Base-by-base conservation (phyloP, 2,113 vertebrate genomes). In the Odocoileus virginianus region DNA sequence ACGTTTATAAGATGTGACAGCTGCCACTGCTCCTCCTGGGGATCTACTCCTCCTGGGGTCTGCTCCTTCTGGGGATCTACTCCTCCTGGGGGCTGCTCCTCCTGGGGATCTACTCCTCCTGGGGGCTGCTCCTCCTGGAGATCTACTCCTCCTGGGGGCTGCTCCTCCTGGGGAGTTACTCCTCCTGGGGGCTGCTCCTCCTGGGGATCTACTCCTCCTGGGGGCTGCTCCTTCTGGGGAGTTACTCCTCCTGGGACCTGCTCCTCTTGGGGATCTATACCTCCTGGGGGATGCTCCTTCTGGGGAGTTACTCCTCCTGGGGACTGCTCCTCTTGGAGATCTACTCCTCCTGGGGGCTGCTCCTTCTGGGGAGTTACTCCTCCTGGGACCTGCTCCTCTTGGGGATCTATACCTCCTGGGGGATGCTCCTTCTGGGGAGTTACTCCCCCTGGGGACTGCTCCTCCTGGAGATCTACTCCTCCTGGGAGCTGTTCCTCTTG, bases 371-470 rank as follows among this genome's bases (percentile, higher is more conserved):
- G 4, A n/a, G 4, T 16, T 67, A 19, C 4, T 67, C 61, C 33
- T 60, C 27, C 4, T 60, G 27, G 58, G 58, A 0, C 0, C 58
- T 28, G 27, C 27, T 60, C 11, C 2, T 60, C 5, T 12, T 28
- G 25, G 25, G 27, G 58, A n/a, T n/a, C n/a, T n/a, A n/a, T n/a
- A n/a, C n/a, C n/a, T n/a, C n/a, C n/a, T n/a, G n/a, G n/a, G n/a
- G n/a, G n/a, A n/a, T 92, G 67, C 89, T 87, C 52, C 40, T 84
- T 23, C 30, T 74, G 11, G 50, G 54, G 19, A 57, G 2, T 36
- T 14, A 11, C n/a, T 74, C n/a, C 7, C 15, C 27, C 43, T 45
- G 71, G 57, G 82, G 30, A 47, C 45, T 4, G 82, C 82, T 33
- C 61, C 15, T 64, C 60, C 60, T 33, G 30, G 14, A 3, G 28